phyloP scores from a whole-genome alignment of 2,113 vertebrate genomes.

The Pseudorasbora parva region DNA sequence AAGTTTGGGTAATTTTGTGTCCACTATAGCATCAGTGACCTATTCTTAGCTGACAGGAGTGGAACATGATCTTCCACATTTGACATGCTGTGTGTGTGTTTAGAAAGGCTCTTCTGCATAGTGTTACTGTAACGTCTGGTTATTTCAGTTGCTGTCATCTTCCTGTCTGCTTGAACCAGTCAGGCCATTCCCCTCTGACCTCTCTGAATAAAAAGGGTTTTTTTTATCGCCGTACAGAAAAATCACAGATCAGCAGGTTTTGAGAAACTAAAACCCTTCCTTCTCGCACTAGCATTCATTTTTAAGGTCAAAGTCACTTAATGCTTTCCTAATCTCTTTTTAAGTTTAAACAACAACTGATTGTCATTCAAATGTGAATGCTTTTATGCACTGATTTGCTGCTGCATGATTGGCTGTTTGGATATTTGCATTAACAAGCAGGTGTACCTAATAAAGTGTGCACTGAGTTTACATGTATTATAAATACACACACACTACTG shows the following conservation, averaged over 20 bases:
- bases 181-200: not conserved
- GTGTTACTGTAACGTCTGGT: not conserved
- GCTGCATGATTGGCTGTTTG: not conserved
- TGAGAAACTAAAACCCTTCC: not conserved
- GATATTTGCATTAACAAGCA: not conserved
- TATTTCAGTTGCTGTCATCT: not conserved
- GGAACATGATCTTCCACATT: not conserved
- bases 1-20: not conserved
- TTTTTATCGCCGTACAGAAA: not conserved
- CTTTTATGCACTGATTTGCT: not conserved
- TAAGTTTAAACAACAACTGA: not conserved
- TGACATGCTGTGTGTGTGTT: not conserved
- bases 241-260: not conserved
- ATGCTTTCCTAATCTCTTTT: not conserved
- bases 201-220: not conserved
- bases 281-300: not conserved
- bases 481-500: not conserved
- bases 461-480: not conserved
- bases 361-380: not conserved
- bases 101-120: conserved; percentile 4
- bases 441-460: not conserved
- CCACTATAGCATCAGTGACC: conserved; percentile 16
- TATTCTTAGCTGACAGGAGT: conserved; percentile 17
- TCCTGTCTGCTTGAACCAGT: not conserved
- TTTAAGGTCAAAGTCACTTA: conserved; percentile 22